A percentile compares a stretch with the other conserved stretches of the same genome.
Conservation (phyloP, 1,140 invertebrate genomes). For the Philopotamus ludificatus region DNA sequence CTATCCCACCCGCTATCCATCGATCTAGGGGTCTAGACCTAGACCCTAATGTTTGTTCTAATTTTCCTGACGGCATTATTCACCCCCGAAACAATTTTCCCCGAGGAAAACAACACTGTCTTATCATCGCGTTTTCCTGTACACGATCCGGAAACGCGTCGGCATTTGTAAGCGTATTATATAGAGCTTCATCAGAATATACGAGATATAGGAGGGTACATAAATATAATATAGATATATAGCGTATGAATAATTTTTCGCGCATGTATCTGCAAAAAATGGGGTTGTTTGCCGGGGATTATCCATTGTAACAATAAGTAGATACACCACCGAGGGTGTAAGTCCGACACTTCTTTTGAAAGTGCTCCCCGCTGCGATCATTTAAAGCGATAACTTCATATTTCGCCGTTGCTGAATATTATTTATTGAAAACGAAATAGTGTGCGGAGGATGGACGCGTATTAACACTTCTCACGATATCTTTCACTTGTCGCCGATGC, state of each 20-base stretch:
- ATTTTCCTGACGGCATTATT: too few relatives aligned
- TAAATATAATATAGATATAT: too few relatives aligned
- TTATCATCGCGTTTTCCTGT: background rate
- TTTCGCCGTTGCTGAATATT: background rate
- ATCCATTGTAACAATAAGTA: background rate
- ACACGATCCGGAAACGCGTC: conserved; percentile 5
- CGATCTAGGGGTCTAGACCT: too few relatives aligned
- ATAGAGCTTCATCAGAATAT: background rate
- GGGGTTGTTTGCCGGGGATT: conserved; percentile 2
- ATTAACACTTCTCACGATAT: background rate
- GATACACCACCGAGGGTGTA: background rate
- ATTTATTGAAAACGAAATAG: background rate
- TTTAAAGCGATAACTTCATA: too few relatives aligned
- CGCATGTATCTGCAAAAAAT: background rate
- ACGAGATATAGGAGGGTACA: background rate
- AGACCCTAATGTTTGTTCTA: too few relatives aligned
- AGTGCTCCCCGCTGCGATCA: background rate
- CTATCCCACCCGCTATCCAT: conserved; percentile 34
- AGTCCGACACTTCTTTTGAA: background rate
- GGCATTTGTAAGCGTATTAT: too few relatives aligned
- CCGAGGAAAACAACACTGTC: too few relatives aligned
- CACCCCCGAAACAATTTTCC: too few relatives aligned
- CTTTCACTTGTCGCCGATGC: background rate
- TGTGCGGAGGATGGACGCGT: background rate
- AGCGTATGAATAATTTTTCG: too few relatives aligned